Conservation (phyloP, 1,140 invertebrate species). For the Drosophila micromelanica region DNA sequence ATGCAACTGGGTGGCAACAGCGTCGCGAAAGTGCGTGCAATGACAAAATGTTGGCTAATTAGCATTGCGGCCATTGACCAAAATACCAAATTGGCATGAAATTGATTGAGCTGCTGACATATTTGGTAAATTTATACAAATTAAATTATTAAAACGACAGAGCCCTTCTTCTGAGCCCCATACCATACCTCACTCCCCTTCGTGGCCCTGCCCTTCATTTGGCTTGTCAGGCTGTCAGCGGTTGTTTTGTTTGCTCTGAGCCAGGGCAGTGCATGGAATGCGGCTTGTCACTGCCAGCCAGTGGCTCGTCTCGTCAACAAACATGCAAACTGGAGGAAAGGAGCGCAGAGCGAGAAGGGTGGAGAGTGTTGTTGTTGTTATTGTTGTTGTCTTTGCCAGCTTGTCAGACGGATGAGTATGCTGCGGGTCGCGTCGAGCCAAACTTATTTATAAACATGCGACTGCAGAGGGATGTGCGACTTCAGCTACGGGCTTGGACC, state of each 20-base stretch:
- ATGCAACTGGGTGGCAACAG: slow-evolving; percentile 49
- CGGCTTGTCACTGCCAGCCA: slow-evolving; percentile 73
- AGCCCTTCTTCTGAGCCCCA: neutral
- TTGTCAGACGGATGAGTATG: slow-evolving; percentile 47
- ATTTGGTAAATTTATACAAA: slow-evolving; percentile 79
- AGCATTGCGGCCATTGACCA: slow-evolving; percentile 10
- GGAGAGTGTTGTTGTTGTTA: slow-evolving; percentile 28
- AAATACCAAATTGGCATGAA: slow-evolving; percentile 29
- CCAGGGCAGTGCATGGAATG: slow-evolving; percentile 52
- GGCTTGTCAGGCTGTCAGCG: slow-evolving; percentile 68
- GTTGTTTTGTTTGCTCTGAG: slow-evolving; percentile 53
- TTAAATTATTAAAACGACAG: slow-evolving; percentile 69
- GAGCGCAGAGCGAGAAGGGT: neutral
- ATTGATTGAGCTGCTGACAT: slow-evolving; percentile 64
- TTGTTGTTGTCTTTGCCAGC: slow-evolving; percentile 25
- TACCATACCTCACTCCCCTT: too few relatives aligned
- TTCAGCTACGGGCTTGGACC: neutral
- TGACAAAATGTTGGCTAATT: slow-evolving; percentile 49
- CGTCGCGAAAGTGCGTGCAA: slow-evolving; percentile 17
- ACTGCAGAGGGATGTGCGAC: slow-evolving; percentile 17
- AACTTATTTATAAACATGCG: slow-evolving; percentile 67
- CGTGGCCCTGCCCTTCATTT: neutral
- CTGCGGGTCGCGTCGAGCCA: slow-evolving; percentile 60
- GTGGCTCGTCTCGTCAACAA: slow-evolving; percentile 45
- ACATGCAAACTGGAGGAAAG: neutral